Conservation (phyloP, 1,140 invertebrate species). For the Venturia canescens region DNA sequence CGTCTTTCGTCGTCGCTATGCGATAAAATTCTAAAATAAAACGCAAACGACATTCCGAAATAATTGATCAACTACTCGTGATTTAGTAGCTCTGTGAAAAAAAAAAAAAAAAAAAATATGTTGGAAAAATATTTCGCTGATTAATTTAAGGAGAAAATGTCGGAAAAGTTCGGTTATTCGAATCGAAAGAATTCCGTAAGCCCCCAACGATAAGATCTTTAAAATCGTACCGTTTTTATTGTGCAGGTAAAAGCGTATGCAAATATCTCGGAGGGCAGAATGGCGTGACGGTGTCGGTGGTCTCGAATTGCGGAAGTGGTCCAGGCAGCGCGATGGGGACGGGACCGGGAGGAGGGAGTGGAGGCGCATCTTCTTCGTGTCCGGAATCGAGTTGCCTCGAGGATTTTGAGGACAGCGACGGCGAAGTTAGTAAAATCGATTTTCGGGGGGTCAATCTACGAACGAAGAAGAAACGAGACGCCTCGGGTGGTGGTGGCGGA, state of each 20-base stretch:
- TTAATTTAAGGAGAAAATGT: background rate
- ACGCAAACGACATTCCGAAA: too few species aligned
- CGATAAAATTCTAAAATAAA: too few species aligned
- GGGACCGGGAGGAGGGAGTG: conserved; percentile 51
- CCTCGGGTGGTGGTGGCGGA: conserved; percentile 54
- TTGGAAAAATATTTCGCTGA: background rate
- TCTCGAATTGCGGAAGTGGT: conserved; percentile 68
- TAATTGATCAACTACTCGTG: too few species aligned
- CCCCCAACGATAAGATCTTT: too few species aligned
- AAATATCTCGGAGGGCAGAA: conserved; percentile 75
- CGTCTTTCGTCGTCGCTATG: too few species aligned
- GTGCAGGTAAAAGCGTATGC: conserved; percentile 71
- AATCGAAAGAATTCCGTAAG: too few species aligned
- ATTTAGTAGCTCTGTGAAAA: too few species aligned
- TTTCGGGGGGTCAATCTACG: conserved; percentile 78
- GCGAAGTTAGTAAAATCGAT: conserved; percentile 79
- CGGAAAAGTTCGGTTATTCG: too few species aligned
- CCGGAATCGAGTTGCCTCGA: conserved; percentile 66
- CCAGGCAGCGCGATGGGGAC: conserved; percentile 52
- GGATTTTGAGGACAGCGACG: conserved; percentile 77
- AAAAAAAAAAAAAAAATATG: too few species aligned
- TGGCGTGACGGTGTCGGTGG: conserved; percentile 74
- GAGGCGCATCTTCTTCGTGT: conserved; percentile 48
- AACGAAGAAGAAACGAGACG: conserved; percentile 77
- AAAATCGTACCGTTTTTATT: background rate